Percentiles rank a stretch among this genome's conserved stretches.
These are phyloP conservation scores for Diaperis boleti DNA, from an alignment of 2,888 invertebrate genomes.

Conservation along the genomic window DNA sequence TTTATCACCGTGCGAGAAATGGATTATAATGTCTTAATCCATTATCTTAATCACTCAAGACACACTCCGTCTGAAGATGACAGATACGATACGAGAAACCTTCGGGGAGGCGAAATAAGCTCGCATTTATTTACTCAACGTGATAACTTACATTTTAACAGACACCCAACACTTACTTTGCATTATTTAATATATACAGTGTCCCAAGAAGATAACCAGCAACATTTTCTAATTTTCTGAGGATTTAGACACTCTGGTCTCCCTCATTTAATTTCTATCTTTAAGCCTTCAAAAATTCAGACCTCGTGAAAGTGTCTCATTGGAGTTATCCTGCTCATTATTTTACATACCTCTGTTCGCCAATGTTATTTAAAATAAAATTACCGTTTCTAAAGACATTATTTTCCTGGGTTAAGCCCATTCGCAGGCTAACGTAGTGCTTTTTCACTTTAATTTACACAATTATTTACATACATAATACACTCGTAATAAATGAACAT, in stretches of 20 bases:
- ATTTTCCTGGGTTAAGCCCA: too few species aligned
- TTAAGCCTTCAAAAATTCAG: not conserved
- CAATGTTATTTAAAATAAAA: not conserved
- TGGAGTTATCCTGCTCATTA: not conserved
- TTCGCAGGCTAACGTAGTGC: too few species aligned
- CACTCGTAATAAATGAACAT: too few species aligned
- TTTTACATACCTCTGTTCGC: not conserved
- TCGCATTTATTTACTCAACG: conserved; percentile 41
- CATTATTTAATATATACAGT: conserved; percentile 30
- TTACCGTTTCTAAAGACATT: too few species aligned
- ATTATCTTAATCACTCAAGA: conserved; percentile 54
- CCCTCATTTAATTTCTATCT: conserved; percentile 11
- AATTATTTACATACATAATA: too few species aligned
- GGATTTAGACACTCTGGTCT: conserved; percentile 9
- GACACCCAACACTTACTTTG: conserved; percentile 33
- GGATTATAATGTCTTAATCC: conserved; percentile 53
- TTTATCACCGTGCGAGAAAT: conserved; percentile 51
- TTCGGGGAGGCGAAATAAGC: conserved; percentile 33
- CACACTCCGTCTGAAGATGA: conserved; percentile 46
- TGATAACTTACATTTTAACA: conserved; percentile 40
- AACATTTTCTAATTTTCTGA: conserved; percentile 34
- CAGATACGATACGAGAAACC: conserved; percentile 43
- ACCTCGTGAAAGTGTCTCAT: not conserved
- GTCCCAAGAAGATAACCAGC: conserved; percentile 31
- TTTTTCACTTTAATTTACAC: too few species aligned